Conservation (phyloP, 2,797 vertebrate genomes). For the Enteromius anoplus region DNA sequence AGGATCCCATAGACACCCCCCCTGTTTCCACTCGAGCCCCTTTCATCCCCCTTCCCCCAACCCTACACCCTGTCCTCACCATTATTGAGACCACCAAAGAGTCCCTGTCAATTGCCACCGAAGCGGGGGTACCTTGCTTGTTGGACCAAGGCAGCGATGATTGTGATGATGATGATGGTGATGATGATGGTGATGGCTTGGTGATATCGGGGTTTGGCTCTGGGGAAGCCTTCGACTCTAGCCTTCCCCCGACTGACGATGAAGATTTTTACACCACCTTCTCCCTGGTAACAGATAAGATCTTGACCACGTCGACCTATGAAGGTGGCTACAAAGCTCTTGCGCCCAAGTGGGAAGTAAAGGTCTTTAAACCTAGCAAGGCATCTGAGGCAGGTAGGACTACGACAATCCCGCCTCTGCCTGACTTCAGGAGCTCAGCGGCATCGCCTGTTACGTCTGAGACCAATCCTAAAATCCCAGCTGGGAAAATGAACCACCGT, state of each 20-base stretch:
- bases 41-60: conserved; percentile 91
- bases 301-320: conserved; percentile 92
- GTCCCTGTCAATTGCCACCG: conserved; percentile 90
- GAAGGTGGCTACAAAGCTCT: conserved; percentile 94
- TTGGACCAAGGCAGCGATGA: conserved; percentile 95
- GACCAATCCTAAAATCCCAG: conserved; percentile 94
- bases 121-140: conserved; percentile 91
- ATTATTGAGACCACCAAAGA: conserved; percentile 94
- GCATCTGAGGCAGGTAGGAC: conserved; percentile 88
- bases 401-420: conserved; percentile 85
- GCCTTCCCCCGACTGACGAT: conserved; percentile 93
- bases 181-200: conserved; percentile 86
- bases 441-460: conserved; percentile 88
- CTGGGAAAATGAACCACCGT: conserved; percentile 94
- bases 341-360: conserved; percentile 90
- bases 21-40: conserved; percentile 96
- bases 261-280: conserved; percentile 97
- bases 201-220: conserved; percentile 96
- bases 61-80: conserved; percentile 90
- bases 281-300: conserved; percentile 97
- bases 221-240: conserved; percentile 94
- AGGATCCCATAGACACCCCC: conserved; percentile 98
- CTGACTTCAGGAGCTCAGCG: conserved; percentile 89
- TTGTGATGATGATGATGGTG: conserved; percentile 92
- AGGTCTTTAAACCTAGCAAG: conserved; percentile 93